Percentiles rank a stretch among this genome's conserved stretches.
phyloP scores from a whole-genome alignment of 2,888 invertebrate species.

The Tipula vernalis region DNA sequence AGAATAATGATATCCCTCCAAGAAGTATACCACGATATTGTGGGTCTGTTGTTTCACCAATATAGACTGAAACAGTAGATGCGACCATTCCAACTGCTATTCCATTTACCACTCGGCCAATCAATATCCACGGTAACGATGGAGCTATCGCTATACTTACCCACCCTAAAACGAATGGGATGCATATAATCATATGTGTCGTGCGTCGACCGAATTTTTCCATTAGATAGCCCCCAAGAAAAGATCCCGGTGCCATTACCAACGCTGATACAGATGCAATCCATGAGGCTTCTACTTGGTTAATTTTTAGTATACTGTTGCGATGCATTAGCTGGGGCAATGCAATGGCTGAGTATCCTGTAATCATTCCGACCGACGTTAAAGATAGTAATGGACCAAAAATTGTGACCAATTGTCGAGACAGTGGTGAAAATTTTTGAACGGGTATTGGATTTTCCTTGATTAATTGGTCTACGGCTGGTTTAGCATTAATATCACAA shows the following conservation, averaged over 20 bases:
- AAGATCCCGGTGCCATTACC: slow-evolving; percentile 50
- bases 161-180: slow-evolving; percentile 48
- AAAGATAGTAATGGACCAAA: slow-evolving; percentile 43
- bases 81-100: slow-evolving; percentile 44
- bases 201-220: slow-evolving; percentile 46
- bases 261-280: slow-evolving; percentile 51
- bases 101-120: slow-evolving; percentile 44
- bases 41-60: slow-evolving; percentile 47
- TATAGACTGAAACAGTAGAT: slow-evolving; percentile 43
- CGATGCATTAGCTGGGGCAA: slow-evolving; percentile 42
- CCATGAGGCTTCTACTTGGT: slow-evolving; percentile 43
- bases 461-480: neutral
- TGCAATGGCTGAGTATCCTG: slow-evolving; percentile 50
- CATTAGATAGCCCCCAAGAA: slow-evolving; percentile 46
- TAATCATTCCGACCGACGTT: slow-evolving; percentile 45
- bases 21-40: slow-evolving; percentile 45
- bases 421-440: slow-evolving; percentile 36
- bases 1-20: slow-evolving; percentile 42
- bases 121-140: slow-evolving; percentile 37
- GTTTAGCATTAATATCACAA: neutral
- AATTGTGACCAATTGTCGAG: slow-evolving; percentile 43
- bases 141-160: slow-evolving; percentile 41
- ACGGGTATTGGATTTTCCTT: slow-evolving; percentile 27
- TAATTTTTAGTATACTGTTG: slow-evolving; percentile 36
- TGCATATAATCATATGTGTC: slow-evolving; percentile 42